Evolutionary conservation across 2,888 invertebrate species (phyloP).

Genomic region (Steinernema hermaphroditum): DNA sequence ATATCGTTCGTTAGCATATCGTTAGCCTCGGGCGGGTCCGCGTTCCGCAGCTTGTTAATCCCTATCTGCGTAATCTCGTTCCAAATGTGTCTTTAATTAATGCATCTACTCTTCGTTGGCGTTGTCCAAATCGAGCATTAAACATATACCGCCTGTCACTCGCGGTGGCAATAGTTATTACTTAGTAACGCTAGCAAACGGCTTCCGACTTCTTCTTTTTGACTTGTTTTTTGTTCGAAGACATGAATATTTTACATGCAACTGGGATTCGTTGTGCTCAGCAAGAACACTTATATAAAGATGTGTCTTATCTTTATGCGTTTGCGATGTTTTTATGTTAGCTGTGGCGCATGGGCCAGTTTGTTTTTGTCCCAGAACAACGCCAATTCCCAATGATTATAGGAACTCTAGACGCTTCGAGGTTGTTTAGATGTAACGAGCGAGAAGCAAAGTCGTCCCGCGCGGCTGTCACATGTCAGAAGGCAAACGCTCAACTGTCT

Average conservation of each 20-base stretch:
- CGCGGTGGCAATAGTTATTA: background rate
- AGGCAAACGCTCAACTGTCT: background rate
- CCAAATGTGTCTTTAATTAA: slow-evolving; percentile 28
- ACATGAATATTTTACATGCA: slow-evolving; percentile 15
- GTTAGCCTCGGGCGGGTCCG: background rate
- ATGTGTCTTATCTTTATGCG: slow-evolving; percentile 4
- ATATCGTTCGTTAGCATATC: slow-evolving; percentile 3
- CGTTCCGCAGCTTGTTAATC: slow-evolving; percentile 28
- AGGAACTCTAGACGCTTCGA: slow-evolving; percentile 5
- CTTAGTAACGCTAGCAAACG: background rate
- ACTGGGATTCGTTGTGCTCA: background rate
- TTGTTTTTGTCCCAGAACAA: slow-evolving; percentile 13
- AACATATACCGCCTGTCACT: background rate
- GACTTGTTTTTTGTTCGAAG: background rate
- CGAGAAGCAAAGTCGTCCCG: background rate
- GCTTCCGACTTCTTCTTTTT: background rate
- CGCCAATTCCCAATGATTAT: slow-evolving; percentile 13
- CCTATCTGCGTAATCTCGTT: slow-evolving; percentile 23
- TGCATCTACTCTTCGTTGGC: background rate
- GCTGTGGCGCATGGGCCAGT: background rate
- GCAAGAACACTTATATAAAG: background rate
- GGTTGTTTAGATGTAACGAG: slow-evolving; percentile 4
- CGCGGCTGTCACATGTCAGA: slow-evolving; percentile 26
- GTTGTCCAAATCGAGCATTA: background rate
- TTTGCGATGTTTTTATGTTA: background rate